Evolutionary conservation across 2,113 vertebrate genomes (phyloP).

Genomic region (Gobio gobio): DNA sequence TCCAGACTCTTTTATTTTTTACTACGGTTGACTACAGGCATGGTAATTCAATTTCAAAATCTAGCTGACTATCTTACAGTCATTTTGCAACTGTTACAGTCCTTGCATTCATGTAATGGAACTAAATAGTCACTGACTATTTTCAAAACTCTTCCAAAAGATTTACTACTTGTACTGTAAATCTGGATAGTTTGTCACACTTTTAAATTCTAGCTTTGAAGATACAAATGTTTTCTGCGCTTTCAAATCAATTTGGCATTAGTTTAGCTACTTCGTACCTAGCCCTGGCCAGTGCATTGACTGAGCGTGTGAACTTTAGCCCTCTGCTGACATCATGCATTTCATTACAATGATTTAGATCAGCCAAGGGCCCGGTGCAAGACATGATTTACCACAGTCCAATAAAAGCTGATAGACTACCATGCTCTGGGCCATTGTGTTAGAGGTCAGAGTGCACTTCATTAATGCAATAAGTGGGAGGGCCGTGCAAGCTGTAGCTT

Average conservation of each 20-base stretch:
- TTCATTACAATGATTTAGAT: conserved; percentile 73
- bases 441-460: conserved; percentile 70
- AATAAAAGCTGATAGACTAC: conserved; percentile 69
- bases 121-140: background rate
- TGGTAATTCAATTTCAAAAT: too few species aligned
- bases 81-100: too few species aligned
- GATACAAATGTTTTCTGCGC: background rate
- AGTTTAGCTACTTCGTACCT: background rate
- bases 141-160: background rate
- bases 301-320: conserved; percentile 49
- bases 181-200: background rate
- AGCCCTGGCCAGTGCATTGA: background rate
- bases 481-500: background rate
- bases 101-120: too few species aligned
- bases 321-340: conserved; percentile 65
- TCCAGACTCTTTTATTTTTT: too few species aligned
- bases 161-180: background rate
- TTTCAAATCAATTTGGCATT: conserved; percentile 1
- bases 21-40: too few species aligned
- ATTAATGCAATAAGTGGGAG: conserved; percentile 68
- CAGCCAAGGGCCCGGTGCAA: conserved; percentile 23
- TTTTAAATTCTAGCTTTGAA: background rate
- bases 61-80: too few species aligned
- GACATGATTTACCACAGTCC: conserved; percentile 67
- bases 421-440: conserved; percentile 57